phyloP scores from a whole-genome alignment of 2,113 vertebrate genomes.

The Microcebus tavaratra region DNA sequence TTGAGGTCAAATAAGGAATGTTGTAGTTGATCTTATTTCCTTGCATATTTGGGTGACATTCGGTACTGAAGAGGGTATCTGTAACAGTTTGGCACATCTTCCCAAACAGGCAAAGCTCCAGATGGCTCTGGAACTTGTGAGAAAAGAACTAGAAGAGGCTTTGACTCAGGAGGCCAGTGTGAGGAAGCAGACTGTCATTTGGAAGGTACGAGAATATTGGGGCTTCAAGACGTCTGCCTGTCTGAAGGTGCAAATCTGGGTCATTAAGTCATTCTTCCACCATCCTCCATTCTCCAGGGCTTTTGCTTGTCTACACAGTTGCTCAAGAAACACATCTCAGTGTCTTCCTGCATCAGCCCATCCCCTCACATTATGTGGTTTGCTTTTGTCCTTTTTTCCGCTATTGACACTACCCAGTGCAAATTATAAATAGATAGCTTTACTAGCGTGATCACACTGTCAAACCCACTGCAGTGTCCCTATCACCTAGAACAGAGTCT shows the following conservation, averaged over 20 bases:
- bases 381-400: neutral
- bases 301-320: neutral
- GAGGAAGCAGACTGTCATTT: slow-evolving; percentile 68
- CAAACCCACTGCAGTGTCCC: neutral
- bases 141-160: slow-evolving; percentile 55
- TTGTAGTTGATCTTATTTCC: neutral
- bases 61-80: neutral
- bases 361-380: neutral
- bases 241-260: neutral
- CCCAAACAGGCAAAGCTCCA: slow-evolving; percentile 61
- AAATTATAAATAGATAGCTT: neutral
- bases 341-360: neutral
- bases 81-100: neutral
- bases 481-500: neutral
- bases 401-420: neutral
- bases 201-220: slow-evolving; percentile 65
- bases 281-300: neutral
- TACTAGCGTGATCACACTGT: neutral
- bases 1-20: neutral
- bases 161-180: slow-evolving; percentile 52
- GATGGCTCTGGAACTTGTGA: slow-evolving; percentile 44
- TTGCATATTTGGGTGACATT: rapidly evolving
- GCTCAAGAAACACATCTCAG: neutral
- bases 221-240: neutral
- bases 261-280: neutral